These are phyloP conservation scores for Hippocampus guttulatus DNA, from an alignment of 2,113 vertebrate species.

Conservation along the genomic window DNA sequence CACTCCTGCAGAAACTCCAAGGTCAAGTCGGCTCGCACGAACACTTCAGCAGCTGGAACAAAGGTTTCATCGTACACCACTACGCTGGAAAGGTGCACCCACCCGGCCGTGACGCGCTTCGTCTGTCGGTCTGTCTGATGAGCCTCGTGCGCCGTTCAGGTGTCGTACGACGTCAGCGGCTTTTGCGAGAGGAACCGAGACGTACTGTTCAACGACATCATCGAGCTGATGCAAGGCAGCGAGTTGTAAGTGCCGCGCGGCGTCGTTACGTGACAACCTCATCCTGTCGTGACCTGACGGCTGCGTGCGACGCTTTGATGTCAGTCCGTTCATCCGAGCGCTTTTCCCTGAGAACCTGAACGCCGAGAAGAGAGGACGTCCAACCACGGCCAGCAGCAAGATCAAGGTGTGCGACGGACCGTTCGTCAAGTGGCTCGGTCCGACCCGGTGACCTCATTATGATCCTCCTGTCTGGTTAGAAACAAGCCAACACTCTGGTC, in stretches of 20 bases:
- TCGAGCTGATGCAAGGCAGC: conserved; percentile 83
- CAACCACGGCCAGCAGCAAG: conserved; percentile 72
- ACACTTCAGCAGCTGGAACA: conserved; percentile 84
- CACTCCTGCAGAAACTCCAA: conserved; percentile 79
- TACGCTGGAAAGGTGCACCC: conserved; percentile 76
- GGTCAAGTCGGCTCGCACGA: conserved; percentile 71
- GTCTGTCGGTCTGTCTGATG: background rate
- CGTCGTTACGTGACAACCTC: background rate
- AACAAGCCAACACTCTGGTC: conserved; percentile 80
- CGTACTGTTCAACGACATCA: conserved; percentile 79
- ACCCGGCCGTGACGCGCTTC: background rate
- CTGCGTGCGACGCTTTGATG: conserved; percentile 24
- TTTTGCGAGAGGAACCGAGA: conserved; percentile 83
- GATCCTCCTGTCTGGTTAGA: conserved; percentile 45
- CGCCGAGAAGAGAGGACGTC: conserved; percentile 75
- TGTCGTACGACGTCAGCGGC: conserved; percentile 76
- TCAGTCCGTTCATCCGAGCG: conserved; percentile 72
- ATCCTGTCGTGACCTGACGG: background rate
- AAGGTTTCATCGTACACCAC: conserved; percentile 79
- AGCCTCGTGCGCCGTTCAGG: conserved; percentile 51
- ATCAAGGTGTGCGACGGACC: conserved; percentile 69
- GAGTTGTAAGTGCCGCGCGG: conserved; percentile 71
- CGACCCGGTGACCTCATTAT: background rate
- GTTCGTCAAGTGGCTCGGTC: too few species aligned
- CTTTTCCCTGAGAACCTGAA: conserved; percentile 77